Evolutionary conservation across 2,113 vertebrate species (phyloP), one percentile per base, ranked within the genome.

Genomic region (Microcebus tavaratra): DNA sequence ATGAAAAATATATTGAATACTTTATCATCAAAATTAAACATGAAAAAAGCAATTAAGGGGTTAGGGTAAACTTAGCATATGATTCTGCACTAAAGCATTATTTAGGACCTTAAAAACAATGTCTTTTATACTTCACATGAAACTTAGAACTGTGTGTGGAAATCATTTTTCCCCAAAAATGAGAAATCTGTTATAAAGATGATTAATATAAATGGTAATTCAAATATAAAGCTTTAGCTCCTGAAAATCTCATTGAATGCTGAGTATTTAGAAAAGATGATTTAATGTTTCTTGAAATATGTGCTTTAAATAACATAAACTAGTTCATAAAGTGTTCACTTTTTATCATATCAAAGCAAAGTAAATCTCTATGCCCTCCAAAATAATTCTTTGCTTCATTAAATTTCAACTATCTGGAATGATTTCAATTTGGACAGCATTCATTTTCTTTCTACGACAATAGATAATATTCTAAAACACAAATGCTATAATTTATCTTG

Each of bases 301-400:
- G 50, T 91, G 67, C 96, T 97, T 95, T 82, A 94, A 98, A 97
- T 97, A n/a, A n/a, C n/a, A n/a, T n/a, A 48, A 50, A 79, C 55
- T 76, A 78, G 61, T 90, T 93, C 76, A 93, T 97, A 98, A 81
- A 92, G 21, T 65, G 39, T 75, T 96, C 57, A 84, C 27, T 82
- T 5, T 76, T 92, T 94, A 96, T 23, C 65, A 89, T 97, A 94
- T 96, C 88, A 96, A 94, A 96, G 73, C 45, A 70, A 82, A 67
- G 91, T 91, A 80, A 98, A 96, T 96, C 85, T 96, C 42, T 90
- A 75, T 50, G 87, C n/a, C 68, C 34, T 98, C 81, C 68, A 94
- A 93, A 70, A 97, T 97, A 96, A 97, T 97, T 95, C 42, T 97
- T 94, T 98, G 81, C 75, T 97, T 63, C 23, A 88, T 98, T 97